Evolutionary conservation across 2,888 invertebrate species (phyloP).

Genomic region (Mesorhabditis sp.): DNA sequence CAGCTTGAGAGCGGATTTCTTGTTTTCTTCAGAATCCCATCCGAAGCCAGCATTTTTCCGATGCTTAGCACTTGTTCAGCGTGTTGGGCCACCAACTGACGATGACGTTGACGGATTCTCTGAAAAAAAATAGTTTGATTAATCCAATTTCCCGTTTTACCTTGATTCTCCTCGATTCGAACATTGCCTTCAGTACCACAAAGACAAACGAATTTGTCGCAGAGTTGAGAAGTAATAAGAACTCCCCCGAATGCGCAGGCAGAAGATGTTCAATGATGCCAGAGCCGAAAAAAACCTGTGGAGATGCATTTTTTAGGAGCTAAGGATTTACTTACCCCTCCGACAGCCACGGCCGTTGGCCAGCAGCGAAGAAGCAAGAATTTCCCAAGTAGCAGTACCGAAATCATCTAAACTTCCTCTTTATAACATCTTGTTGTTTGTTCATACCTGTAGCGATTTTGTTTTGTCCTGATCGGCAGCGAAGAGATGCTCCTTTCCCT

Average conservation of each 20-base stretch:
- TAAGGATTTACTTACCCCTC: constrained; percentile 15
- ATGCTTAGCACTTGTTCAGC: constrained; percentile 46
- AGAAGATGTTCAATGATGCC: constrained; percentile 11
- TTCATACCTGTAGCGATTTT: constrained; percentile 34
- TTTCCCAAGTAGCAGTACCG: constrained; percentile 41
- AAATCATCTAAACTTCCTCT: constrained; percentile 30
- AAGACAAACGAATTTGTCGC: constrained; percentile 46
- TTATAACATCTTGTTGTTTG: not conserved
- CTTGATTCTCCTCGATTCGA: constrained; percentile 34
- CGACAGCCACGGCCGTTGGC: constrained; percentile 33
- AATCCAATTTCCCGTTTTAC: not conserved
- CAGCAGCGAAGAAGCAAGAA: constrained; percentile 41
- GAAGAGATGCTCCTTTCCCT: constrained; percentile 41
- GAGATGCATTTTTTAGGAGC: not conserved
- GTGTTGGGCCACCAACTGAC: constrained; percentile 37
- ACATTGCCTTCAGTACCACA: constrained; percentile 44
- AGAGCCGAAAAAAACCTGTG: constrained; percentile 17
- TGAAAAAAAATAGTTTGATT: constrained; percentile 1
- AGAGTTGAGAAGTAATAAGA: constrained; percentile 41
- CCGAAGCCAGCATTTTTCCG: constrained; percentile 43
- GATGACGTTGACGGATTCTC: constrained; percentile 26
- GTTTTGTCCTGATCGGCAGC: constrained; percentile 44
- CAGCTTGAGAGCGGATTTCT: not conserved
- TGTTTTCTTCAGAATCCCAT: constrained; percentile 21
- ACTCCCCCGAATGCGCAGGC: constrained; percentile 14